Evolutionary conservation across 2,797 vertebrate species (phyloP).

Genomic region (Danio albolineatus): DNA sequence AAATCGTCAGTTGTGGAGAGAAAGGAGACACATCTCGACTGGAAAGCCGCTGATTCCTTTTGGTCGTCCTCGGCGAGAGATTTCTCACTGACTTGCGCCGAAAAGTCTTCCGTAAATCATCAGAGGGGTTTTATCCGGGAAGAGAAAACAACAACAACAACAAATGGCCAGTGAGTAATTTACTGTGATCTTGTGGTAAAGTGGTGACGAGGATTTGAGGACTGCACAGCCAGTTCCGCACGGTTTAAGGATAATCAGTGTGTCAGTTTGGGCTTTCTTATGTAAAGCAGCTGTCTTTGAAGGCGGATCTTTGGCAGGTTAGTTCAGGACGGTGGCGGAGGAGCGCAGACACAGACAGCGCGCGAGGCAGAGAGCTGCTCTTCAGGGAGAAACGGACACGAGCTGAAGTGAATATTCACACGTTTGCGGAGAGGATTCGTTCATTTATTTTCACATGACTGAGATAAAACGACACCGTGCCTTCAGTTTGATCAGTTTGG

Average conservation of each 20-base stretch:
- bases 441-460: background rate
- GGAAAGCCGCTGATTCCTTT: constrained; percentile 48
- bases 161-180: constrained; percentile 74
- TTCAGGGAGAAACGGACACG: constrained; percentile 58
- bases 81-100: constrained; percentile 53
- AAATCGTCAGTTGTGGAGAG: constrained; percentile 63
- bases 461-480: constrained; percentile 1
- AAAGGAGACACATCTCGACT: constrained; percentile 51
- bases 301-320: constrained; percentile 90
- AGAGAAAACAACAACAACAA: constrained; percentile 44
- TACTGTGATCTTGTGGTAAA: constrained; percentile 75
- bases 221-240: constrained; percentile 83
- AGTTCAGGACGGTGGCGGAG: constrained; percentile 75
- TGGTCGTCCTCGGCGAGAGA: constrained; percentile 63
- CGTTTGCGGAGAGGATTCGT: constrained; percentile 34
- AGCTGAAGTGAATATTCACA: constrained; percentile 34
- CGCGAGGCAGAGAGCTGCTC: constrained; percentile 69
- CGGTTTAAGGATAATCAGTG: constrained; percentile 89
- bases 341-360: constrained; percentile 48
- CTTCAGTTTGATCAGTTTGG: constrained; percentile 3
- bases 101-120: constrained; percentile 50
- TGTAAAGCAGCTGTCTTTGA: constrained; percentile 92
- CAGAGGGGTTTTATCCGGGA: constrained; percentile 64
- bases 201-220: constrained; percentile 75
- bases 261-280: constrained; percentile 95